Evolutionary conservation across 2,113 vertebrate genomes (phyloP).

Genomic region (Heterotilapia buettikoferi): DNA sequence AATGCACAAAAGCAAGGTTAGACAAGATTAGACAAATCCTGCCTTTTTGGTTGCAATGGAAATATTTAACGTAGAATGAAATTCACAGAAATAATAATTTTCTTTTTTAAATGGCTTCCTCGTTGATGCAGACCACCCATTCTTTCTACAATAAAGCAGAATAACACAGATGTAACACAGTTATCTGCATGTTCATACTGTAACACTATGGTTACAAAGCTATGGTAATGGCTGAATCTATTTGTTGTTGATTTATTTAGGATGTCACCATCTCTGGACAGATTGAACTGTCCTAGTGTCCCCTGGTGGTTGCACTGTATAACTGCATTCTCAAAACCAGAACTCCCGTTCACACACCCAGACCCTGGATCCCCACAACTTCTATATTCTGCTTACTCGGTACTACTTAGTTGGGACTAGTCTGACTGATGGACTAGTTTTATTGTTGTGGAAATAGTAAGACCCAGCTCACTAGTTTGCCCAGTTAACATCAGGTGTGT

Average conservation of each 20-base stretch:
- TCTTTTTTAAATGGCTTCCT: neutral
- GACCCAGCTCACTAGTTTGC: neutral
- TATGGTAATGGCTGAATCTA: neutral
- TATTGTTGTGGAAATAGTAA: neutral
- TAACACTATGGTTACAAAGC: neutral
- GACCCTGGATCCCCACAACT: constrained; percentile 24
- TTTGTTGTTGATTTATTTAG: neutral
- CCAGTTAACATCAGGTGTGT: neutral
- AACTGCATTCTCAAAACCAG: constrained; percentile 33
- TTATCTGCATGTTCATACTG: neutral
- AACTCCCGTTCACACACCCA: constrained; percentile 58
- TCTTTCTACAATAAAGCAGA: neutral
- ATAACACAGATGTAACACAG: neutral
- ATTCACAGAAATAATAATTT: neutral
- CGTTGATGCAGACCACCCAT: neutral
- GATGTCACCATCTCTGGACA: neutral
- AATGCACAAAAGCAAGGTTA: neutral
- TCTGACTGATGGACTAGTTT: neutral
- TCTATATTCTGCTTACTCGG: neutral
- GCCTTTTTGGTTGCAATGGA: neutral
- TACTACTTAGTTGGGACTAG: rapidly evolving
- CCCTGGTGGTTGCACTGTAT: constrained; percentile 13
- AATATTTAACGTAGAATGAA: neutral
- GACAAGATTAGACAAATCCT: neutral
- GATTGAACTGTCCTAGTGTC: neutral